A percentile compares a stretch with the other conserved stretches of the same genome.
Evolutionary conservation across 1,140 invertebrate species (phyloP).

Genomic region (Sarcophaga bullata): DNA sequence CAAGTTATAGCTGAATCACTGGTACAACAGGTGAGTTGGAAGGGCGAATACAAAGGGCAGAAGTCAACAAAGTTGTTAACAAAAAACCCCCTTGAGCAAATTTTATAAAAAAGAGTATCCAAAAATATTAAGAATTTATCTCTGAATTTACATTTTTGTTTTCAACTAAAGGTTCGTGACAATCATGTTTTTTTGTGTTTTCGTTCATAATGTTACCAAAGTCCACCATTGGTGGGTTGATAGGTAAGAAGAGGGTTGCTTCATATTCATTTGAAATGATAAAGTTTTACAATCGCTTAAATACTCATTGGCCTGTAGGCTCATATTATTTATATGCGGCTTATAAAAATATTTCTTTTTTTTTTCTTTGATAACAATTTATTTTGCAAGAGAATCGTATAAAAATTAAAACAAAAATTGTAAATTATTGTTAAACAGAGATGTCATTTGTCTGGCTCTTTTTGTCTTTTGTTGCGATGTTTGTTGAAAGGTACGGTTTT

Average conservation of each 20-base stretch:
- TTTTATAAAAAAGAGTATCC: not conserved
- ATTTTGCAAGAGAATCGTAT: not conserved
- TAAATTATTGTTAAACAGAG: not conserved
- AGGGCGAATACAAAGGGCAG: not conserved
- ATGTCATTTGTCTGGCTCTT: not conserved
- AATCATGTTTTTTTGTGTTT: not conserved
- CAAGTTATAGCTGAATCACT: slow-evolving; percentile 79
- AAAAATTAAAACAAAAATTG: not conserved
- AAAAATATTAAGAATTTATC: not conserved
- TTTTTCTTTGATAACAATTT: not conserved
- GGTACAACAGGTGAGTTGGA: slow-evolving; percentile 75
- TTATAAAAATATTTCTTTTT: not conserved
- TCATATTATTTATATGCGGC: not conserved
- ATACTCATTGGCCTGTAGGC: not conserved
- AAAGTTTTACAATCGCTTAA: slow-evolving; percentile 4
- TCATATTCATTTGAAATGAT: not conserved
- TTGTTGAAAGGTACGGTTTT: not conserved
- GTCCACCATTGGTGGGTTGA: not conserved
- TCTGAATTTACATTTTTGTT: not conserved
- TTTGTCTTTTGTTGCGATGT: not conserved
- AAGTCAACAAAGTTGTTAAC: not conserved
- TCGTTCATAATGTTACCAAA: not conserved
- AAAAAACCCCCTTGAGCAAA: not conserved
- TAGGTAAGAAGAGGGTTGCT: not conserved
- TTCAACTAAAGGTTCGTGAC: not conserved